A percentile compares a stretch with the other conserved stretches of the same genome.
Conservation (phyloP, 2,797 vertebrate species). For the Rousettus madagascariensis region DNA sequence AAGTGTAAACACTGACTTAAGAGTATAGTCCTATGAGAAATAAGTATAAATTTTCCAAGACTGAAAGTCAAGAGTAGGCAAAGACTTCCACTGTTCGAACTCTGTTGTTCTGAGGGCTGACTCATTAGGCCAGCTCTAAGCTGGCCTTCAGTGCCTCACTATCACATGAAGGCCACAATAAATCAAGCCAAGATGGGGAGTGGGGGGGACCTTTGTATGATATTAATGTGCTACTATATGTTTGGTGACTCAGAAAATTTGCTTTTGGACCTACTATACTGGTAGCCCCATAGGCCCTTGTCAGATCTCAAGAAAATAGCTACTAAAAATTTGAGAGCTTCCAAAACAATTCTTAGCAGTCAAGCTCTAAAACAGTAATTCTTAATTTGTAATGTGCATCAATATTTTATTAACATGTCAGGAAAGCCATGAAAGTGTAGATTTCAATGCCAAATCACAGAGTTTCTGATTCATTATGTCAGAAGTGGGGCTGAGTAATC, state of each 20-base stretch:
- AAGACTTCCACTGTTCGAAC: not conserved
- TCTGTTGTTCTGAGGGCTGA: slow-evolving; percentile 46
- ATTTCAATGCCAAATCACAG: not conserved
- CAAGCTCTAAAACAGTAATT: not conserved
- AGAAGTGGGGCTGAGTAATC: not conserved
- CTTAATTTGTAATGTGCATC: not conserved
- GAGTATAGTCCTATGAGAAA: slow-evolving; percentile 26
- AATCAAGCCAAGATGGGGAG: slow-evolving; percentile 65
- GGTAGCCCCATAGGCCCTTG: slow-evolving; percentile 35
- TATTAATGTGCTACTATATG: slow-evolving; percentile 66
- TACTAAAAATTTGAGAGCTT: not conserved
- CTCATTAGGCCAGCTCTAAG: not conserved
- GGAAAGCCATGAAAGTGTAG: not conserved
- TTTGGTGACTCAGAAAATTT: slow-evolving; percentile 74
- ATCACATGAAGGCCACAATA: slow-evolving; percentile 59
- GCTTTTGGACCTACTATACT: slow-evolving; percentile 64
- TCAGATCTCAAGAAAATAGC: not conserved
- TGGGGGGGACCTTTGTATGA: slow-evolving; percentile 39
- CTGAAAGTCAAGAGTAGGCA: slow-evolving; percentile 44
- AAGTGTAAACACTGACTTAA: not conserved
- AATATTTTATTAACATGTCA: not conserved
- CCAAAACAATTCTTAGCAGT: not conserved
- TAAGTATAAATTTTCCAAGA: slow-evolving; percentile 46
- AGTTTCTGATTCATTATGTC: not conserved
- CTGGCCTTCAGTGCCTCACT: slow-evolving; percentile 51